Evolutionary conservation across 2,113 vertebrate species (phyloP).

Genomic region (Rhineura floridana): DNA sequence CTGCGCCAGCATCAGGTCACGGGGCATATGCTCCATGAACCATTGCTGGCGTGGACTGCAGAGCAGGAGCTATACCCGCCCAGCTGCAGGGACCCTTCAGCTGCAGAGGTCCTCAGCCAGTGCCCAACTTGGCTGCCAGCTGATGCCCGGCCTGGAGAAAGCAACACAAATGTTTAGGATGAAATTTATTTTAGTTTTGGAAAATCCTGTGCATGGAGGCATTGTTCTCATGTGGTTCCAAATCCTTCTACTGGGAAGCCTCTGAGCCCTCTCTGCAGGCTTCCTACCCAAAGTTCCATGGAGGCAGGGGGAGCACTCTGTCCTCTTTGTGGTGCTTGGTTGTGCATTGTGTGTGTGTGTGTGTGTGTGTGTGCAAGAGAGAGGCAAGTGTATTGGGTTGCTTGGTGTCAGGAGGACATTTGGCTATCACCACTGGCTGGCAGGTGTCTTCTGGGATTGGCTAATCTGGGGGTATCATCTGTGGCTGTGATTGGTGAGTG

Average conservation of each 20-base stretch:
- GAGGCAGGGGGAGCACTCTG: neutral
- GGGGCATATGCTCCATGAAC: too few species aligned
- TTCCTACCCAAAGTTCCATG: neutral
- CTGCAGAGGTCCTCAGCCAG: too few species aligned
- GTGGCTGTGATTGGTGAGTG: neutral
- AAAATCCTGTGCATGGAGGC: neutral
- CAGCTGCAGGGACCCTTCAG: too few species aligned
- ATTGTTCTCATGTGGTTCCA: neutral
- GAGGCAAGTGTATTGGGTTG: neutral
- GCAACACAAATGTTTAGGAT: neutral
- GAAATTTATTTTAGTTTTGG: neutral
- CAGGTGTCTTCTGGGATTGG: neutral
- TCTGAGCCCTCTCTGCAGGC: neutral
- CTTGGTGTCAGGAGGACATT: neutral
- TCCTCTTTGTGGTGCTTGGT: neutral
- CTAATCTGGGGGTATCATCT: neutral
- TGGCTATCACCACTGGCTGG: neutral
- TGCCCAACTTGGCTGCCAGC: too few species aligned
- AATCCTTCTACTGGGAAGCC: neutral
- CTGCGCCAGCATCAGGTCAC: too few species aligned
- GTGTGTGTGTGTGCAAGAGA: neutral
- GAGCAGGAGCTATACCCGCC: too few species aligned
- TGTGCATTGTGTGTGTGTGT: neutral
- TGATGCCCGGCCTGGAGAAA: too few species aligned
- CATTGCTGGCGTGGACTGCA: too few species aligned